phyloP scores from a whole-genome alignment of 1,140 invertebrate species.

The Halotydeus destructor region DNA sequence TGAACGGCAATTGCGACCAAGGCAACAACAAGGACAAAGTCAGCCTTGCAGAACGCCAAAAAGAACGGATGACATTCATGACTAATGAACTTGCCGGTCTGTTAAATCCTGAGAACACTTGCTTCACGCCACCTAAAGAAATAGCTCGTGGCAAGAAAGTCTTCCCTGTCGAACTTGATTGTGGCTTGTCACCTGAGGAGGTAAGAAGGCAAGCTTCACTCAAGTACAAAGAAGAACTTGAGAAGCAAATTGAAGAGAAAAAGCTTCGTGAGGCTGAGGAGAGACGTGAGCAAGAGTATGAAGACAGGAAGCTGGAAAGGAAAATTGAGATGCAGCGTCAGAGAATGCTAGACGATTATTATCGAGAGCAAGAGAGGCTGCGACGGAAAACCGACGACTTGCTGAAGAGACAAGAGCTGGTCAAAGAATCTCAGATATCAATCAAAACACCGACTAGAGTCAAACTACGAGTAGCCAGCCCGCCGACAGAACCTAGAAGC shows the following conservation, averaged over 20 bases:
- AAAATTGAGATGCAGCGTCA: conserved; percentile 2
- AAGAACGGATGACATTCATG: too few species aligned
- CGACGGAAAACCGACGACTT: conserved; percentile 1
- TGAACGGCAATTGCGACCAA: too few species aligned
- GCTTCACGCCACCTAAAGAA: too few species aligned
- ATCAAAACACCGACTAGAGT: neutral
- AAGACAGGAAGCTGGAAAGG: conserved; percentile 1
- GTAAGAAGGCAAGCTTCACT: too few species aligned
- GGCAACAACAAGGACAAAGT: too few species aligned
- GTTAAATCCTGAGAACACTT: too few species aligned
- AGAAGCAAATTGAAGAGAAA: conserved; percentile 9
- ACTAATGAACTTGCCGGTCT: too few species aligned
- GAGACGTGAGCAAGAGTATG: neutral
- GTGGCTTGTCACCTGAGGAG: too few species aligned
- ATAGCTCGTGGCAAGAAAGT: too few species aligned
- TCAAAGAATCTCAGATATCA: neutral
- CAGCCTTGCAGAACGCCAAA: too few species aligned
- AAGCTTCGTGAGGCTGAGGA: neutral
- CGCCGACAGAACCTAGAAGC: neutral
- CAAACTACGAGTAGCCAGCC: neutral
- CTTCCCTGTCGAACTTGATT: too few species aligned
- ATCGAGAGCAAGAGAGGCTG: neutral
- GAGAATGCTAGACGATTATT: neutral
- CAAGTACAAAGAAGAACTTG: conserved; percentile 3
- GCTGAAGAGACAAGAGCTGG: neutral